phyloP scores from a whole-genome alignment of 2,888 invertebrate genomes.

The Eupelmus urozonus region DNA sequence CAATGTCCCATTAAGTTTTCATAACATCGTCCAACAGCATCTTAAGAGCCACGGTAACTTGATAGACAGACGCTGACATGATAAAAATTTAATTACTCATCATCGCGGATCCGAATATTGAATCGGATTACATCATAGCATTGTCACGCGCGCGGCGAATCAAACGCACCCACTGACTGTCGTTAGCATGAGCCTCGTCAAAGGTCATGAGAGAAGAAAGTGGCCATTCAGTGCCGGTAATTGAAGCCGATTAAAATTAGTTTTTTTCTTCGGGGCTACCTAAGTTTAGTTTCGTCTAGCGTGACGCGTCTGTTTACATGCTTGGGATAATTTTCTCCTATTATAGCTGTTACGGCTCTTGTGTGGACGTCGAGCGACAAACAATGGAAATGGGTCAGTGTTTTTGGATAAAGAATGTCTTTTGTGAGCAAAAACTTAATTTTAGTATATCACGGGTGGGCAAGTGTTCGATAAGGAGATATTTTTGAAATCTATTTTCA shows the following conservation, averaged over 20 bases:
- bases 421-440: no score
- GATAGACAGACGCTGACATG: conserved; percentile 22
- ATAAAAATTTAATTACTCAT: conserved; percentile 43
- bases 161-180: conserved; percentile 9
- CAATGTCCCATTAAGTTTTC: not conserved
- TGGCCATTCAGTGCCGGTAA: not conserved
- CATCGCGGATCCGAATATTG: conserved; percentile 23
- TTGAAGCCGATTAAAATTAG: conserved; percentile 40
- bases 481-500: no score
- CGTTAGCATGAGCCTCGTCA: conserved; percentile 26
- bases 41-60: conserved; percentile 3
- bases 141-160: conserved; percentile 8
- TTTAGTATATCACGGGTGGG: no score
- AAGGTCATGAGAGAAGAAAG: conserved; percentile 45
- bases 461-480: no score
- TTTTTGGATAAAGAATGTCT: no score
- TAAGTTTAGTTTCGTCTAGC: not conserved
- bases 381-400: no score
- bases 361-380: no score
- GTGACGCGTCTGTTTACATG: not conserved
- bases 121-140: conserved; percentile 40
- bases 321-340: conserved; percentile 3
- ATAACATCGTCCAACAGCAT: not conserved
- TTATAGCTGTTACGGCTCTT: not conserved
- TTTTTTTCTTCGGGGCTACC: not conserved